Conservation (phyloP, 2,113 vertebrate genomes). For the Emberiza fucata region DNA sequence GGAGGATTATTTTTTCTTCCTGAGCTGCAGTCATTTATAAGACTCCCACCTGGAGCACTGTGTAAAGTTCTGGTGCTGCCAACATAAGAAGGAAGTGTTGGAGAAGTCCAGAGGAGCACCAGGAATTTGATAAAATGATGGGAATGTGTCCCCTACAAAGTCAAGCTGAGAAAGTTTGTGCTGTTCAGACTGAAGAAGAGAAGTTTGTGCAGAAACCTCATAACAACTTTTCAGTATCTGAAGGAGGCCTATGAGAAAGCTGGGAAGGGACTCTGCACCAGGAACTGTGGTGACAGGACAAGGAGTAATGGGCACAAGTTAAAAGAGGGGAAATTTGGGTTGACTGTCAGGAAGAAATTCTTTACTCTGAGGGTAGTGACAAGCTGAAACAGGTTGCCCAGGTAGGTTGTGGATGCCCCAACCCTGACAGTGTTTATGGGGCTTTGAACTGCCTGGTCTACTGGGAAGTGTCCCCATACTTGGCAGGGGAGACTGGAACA, state of each 20-base stretch:
- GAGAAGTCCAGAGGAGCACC: background rate
- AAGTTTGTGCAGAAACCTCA: background rate
- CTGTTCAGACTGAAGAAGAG: background rate
- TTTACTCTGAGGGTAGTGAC: background rate
- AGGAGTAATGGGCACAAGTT: background rate
- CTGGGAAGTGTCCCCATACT: background rate
- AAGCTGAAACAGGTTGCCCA: background rate
- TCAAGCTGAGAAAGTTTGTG: background rate
- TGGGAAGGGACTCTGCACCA: background rate
- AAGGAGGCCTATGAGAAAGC: background rate
- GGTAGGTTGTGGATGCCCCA: background rate
- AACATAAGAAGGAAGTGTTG: background rate
- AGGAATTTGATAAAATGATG: background rate
- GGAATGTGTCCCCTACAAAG: accelerated
- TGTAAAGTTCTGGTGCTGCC: background rate
- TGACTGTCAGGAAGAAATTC: background rate
- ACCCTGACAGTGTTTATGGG: background rate
- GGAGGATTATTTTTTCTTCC: background rate
- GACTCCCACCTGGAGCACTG: background rate
- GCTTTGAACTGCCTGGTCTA: background rate
- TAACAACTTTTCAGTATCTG: background rate
- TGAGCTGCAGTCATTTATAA: background rate
- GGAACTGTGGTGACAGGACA: background rate
- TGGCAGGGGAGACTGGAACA: too few species aligned
- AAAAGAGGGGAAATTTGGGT: background rate